Evolutionary conservation across 2,888 invertebrate species (phyloP), one percentile per base, ranked within the genome.

Genomic region (Melanchra persicariae): DNA sequence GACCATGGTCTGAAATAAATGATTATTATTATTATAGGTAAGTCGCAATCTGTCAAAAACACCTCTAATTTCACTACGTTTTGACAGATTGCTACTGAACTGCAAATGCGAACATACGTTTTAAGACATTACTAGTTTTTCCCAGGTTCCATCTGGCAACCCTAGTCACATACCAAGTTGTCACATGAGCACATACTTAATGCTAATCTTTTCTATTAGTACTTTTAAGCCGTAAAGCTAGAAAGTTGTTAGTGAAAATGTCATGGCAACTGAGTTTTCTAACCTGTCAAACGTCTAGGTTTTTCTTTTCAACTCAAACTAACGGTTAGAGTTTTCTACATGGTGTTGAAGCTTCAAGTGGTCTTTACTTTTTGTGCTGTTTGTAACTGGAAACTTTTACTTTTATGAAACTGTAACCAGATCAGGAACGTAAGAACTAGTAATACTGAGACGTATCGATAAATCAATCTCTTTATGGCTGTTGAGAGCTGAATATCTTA

Each of bases 171-270:
- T 45, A 37, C n/a, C 12, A 0, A 55, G 26, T 74, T 43, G 49
- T 55, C 47, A 22, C 63, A 61, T 67, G n/a, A 45, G 43, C 65
- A 77, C 43, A 70, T 65, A 69, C n/a, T 22, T 65, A 74, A 70
- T 64, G 74, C 52, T 79, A 79, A 83, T 79, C 9, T 58, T 68
- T 51, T 65, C 72, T 74, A 57, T 82, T 72, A 74, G 66, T 73
- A 57, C 60, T 77, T 79, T 73, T 74, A 77, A 73, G 62, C 24
- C 52, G 66, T 73, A 49, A 52, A 75, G 19, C 52, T 74, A 74
- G 83, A 83, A 83, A 83, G 82, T 70, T 51, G 65, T 51, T 22
- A 77, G 82, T 80, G 84, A 84, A 82, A 83, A 80, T 75, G 51
- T 59, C 60, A 51, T 49, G n/a, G 17, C 60, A 49, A 58, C 59